Base-by-base conservation (phyloP, 2,888 invertebrate species). In the Electrophaes corylata region DNA sequence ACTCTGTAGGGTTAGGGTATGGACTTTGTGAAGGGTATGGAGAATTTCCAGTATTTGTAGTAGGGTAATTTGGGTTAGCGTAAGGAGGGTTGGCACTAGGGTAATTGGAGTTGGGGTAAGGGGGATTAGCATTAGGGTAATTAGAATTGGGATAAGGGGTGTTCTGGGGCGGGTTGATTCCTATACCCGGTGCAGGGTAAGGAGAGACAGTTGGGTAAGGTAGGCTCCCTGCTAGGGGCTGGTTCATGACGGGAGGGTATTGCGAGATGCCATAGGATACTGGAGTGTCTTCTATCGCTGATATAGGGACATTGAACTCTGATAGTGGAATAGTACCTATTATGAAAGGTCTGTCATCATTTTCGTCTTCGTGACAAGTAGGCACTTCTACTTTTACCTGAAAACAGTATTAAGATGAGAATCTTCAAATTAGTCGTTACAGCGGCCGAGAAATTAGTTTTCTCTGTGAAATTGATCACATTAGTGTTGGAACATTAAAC, bases 281-380 rank as follows among this genome's bases (percentile, higher is more conserved):
- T 44, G 70, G 72, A 1, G 33, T 18, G n/a, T 39, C 41, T 14
- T 64, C 54, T 0, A 75, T 48, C 0, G 83, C 79, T 0, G 37
- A n/a, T 37, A 55, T 33, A 1, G 44, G 43, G 41, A 76, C 77
- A 0, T 59, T 71, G 0, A 75, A 58, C 20, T 77, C 83, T 0
- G 69, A 57, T 4, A 91, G 62, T 0, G 91, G 90, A 3, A 87
- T 63, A 3, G 76, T 81, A 0, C 91, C 91, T 12, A 91, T 73
- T 6, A 81, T 69, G 16, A 90, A 68, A 0, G 64, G 71, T 0
- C 65, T 71, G 0, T 64, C 54, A 1, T 78, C 76, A 0, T 78
- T 75, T 4, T 69, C 69, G 64, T 79, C 74, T 0, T 58, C 52
- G 62, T 89, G 89, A 48, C 90, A 90, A 1, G 83, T 83, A 0